These are phyloP conservation scores for Diarsia brunnea DNA, from an alignment of 2,888 invertebrate species.

Conservation along the genomic window DNA sequence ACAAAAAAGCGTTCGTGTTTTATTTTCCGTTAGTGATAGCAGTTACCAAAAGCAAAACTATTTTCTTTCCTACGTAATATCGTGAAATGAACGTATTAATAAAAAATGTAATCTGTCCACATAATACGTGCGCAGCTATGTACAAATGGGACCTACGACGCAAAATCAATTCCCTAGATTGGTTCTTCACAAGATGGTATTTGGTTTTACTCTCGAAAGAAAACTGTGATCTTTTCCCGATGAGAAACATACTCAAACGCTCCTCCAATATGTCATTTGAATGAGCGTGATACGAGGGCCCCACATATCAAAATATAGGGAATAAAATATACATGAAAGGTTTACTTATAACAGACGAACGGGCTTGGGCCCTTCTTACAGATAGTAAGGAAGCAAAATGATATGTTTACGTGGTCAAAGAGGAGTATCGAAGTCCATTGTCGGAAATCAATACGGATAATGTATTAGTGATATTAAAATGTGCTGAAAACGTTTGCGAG, in stretches of 20 bases:
- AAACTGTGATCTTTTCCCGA: conserved; percentile 81
- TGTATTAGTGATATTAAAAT: conserved; percentile 88
- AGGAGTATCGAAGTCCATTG: conserved; percentile 80
- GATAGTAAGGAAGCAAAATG: conserved; percentile 79
- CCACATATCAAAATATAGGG: conserved; percentile 84
- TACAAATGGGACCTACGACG: conserved; percentile 68
- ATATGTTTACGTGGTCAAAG: conserved; percentile 86
- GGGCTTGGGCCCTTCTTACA: conserved; percentile 78
- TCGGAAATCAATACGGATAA: conserved; percentile 85
- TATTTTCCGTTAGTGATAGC: background rate
- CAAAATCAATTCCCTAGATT: conserved; percentile 82
- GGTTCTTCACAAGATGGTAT: conserved; percentile 80
- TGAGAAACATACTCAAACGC: conserved; percentile 83
- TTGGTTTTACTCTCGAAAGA: conserved; percentile 83
- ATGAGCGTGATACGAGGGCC: conserved; percentile 85
- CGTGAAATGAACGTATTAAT: conserved; percentile 51
- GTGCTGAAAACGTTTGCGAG: conserved; percentile 72
- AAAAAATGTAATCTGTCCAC: conserved; percentile 52
- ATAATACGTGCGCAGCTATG: conserved; percentile 51
- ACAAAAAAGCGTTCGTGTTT: background rate
- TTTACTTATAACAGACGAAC: conserved; percentile 85
- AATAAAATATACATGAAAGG: conserved; percentile 89
- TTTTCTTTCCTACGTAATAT: conserved; percentile 15
- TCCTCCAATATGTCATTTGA: conserved; percentile 88
- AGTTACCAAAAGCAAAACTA: conserved; percentile 23